Conservation (phyloP, 2,888 invertebrate species). For the Caenorhabditis sp. region DNA sequence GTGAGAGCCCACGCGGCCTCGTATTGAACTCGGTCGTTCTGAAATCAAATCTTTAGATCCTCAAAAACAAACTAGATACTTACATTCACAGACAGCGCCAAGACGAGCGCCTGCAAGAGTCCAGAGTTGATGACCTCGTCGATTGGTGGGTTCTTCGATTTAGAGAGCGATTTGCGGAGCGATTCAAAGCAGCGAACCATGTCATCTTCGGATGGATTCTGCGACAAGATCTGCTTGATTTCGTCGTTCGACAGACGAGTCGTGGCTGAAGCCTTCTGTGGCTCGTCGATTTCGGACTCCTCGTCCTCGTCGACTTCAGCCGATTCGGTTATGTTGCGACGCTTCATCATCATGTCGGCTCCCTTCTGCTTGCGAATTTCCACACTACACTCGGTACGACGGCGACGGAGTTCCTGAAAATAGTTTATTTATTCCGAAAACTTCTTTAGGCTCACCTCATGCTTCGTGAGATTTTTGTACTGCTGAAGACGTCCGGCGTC, state of each 20-base stretch:
- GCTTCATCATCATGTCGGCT: slow-evolving; percentile 94
- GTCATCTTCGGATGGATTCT: slow-evolving; percentile 74
- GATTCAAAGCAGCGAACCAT: slow-evolving; percentile 77
- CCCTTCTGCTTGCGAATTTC: slow-evolving; percentile 94
- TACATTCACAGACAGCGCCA: slow-evolving; percentile 86
- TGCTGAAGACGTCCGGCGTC: slow-evolving; percentile 73
- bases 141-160: slow-evolving; percentile 94
- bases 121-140: slow-evolving; percentile 91
- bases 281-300: slow-evolving; percentile 45
- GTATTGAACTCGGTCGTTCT: slow-evolving; percentile 87
- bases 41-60: slow-evolving; percentile 4
- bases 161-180: slow-evolving; percentile 90
- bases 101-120: slow-evolving; percentile 90
- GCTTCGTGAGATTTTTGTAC: slow-evolving; percentile 80
- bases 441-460: slow-evolving; percentile 77
- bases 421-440: not conserved
- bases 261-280: slow-evolving; percentile 7
- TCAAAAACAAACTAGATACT: too few relatives aligned
- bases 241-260: slow-evolving; percentile 66
- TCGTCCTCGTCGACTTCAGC: slow-evolving; percentile 68
- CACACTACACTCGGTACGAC: slow-evolving; percentile 92
- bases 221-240: slow-evolving; percentile 72
- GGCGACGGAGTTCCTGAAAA: slow-evolving; percentile 87
- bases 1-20: slow-evolving; percentile 98
- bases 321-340: slow-evolving; percentile 70